These are phyloP conservation scores for Picus viridis DNA, from an alignment of 2,797 vertebrate genomes.

Conservation along the genomic window DNA sequence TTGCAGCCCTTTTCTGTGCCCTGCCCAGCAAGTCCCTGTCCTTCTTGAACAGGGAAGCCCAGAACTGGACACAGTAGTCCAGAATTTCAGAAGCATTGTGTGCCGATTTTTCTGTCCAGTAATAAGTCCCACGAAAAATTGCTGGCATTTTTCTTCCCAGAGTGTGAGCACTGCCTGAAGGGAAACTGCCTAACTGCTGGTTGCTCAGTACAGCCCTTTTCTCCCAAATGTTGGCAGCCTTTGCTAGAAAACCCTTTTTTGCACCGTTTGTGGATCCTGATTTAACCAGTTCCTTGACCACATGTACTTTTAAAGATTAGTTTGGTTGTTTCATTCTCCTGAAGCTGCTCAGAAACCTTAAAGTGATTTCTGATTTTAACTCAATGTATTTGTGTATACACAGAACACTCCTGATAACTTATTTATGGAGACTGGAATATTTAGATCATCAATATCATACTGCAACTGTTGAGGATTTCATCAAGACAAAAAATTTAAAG, in stretches of 20 bases:
- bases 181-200: neutral
- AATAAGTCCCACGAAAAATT: neutral
- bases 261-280: neutral
- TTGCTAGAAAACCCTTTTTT: neutral
- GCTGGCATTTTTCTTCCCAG: neutral
- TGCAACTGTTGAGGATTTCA: neutral
- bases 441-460: neutral
- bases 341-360: neutral
- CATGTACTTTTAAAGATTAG: neutral
- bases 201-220: neutral
- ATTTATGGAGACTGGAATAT: conserved; percentile 22
- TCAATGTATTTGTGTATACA: neutral
- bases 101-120: neutral
- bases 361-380: neutral
- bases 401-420: neutral
- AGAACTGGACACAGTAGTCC: too few relatives aligned
- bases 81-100: neutral
- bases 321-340: neutral
- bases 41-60: too few relatives aligned
- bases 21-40: too few relatives aligned
- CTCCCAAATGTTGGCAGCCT: neutral
- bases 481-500: neutral
- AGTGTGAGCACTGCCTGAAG: neutral
- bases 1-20: too few relatives aligned
- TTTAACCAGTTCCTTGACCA: neutral